phyloP scores from a whole-genome alignment of 1,140 invertebrate genomes.

The Gyrodactylus salaris region DNA sequence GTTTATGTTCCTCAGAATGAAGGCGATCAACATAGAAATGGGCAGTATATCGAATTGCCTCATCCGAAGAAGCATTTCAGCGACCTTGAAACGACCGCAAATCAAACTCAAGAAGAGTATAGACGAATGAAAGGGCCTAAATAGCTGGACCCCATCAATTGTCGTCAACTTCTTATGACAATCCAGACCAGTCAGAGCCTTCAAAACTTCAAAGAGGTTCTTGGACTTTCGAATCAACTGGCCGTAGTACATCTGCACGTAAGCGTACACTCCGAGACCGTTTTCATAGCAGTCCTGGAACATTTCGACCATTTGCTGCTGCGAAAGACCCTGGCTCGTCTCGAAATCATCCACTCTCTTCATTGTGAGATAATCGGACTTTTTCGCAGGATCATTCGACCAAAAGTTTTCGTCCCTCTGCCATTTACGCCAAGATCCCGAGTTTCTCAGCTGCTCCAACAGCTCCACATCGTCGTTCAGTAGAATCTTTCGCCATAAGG shows the following conservation, averaged over 20 bases:
- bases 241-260: neutral
- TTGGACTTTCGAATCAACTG: neutral
- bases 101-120: neutral
- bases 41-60: slow-evolving; percentile 6
- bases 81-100: neutral
- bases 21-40: neutral
- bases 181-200: neutral
- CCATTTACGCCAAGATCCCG: neutral
- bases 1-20: neutral
- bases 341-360: neutral
- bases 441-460: neutral
- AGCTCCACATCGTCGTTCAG: neutral
- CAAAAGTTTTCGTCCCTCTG: neutral
- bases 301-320: neutral
- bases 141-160: neutral
- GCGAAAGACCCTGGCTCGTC: neutral
- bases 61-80: neutral
- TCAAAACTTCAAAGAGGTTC: neutral
- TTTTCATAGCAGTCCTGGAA: slow-evolving; percentile 3
- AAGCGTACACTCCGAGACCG: neutral
- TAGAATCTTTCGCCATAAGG: neutral
- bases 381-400: neutral
- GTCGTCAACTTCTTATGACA: neutral
- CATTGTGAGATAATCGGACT: neutral
- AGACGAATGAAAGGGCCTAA: neutral